phyloP scores from a whole-genome alignment of 2,888 invertebrate species.

The Sphaeridia pumilis region DNA sequence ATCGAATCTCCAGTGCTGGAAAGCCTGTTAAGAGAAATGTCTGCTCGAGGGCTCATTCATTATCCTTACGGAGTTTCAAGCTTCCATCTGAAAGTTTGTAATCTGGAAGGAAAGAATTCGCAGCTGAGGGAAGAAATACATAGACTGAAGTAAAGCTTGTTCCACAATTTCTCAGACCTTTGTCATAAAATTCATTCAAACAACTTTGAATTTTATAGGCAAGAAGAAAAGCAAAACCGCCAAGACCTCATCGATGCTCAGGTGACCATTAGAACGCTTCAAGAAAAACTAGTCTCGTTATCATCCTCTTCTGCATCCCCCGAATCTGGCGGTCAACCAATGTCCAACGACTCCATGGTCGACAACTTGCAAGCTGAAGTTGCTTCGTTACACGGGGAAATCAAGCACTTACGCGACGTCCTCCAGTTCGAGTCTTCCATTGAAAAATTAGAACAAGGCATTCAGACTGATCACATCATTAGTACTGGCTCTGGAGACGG shows the following conservation, averaged over 20 bases:
- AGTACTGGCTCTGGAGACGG: background rate
- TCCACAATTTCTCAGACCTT: no score
- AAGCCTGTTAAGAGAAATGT: constrained; percentile 34
- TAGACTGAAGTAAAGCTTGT: constrained; percentile 50
- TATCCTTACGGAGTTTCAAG: constrained; percentile 34
- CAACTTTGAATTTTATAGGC: no score
- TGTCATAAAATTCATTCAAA: no score
- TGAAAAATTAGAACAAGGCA: constrained; percentile 22
- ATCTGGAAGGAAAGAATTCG: constrained; percentile 55
- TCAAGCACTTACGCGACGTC: constrained; percentile 41
- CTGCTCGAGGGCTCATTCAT: constrained; percentile 33
- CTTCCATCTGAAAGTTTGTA: constrained; percentile 35
- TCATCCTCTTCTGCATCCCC: background rate
- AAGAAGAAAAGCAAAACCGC: constrained; percentile 28
- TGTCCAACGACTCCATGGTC: constrained; percentile 10
- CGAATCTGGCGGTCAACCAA: background rate
- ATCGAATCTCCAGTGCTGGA: constrained; percentile 33
- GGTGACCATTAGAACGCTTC: constrained; percentile 26
- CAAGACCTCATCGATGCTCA: constrained; percentile 30
- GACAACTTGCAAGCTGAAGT: constrained; percentile 18
- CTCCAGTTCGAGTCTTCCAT: constrained; percentile 11
- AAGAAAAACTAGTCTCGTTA: constrained; percentile 32
- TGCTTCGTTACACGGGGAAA: constrained; percentile 58
- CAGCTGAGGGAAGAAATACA: constrained; percentile 55
- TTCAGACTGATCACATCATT: constrained; percentile 6